Evolutionary conservation across 2,888 invertebrate genomes (phyloP).

Genomic region (Agrochola lychnidis): DNA sequence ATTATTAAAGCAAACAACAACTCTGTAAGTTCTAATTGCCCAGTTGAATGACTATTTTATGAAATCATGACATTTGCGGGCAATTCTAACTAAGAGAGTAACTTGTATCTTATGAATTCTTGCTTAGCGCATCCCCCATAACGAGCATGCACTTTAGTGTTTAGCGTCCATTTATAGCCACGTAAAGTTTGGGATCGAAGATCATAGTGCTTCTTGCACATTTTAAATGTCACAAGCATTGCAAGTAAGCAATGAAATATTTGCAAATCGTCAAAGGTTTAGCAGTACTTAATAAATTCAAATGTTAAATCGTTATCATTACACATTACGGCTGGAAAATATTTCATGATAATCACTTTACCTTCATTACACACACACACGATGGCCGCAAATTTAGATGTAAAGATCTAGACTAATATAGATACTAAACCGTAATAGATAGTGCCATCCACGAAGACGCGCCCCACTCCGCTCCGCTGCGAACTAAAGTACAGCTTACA

Average conservation of each 20-base stretch:
- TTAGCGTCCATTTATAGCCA: background rate
- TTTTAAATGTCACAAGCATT: slow-evolving; percentile 20
- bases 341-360: too few species aligned
- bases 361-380: too few species aligned
- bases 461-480: too few species aligned
- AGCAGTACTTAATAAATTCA: background rate
- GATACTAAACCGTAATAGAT: too few species aligned
- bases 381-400: too few species aligned
- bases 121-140: background rate
- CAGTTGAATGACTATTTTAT: background rate
- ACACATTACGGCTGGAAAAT: background rate
- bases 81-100: background rate
- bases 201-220: slow-evolving; percentile 11
- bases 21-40: background rate
- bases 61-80: background rate
- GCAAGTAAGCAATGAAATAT: background rate
- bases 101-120: background rate
- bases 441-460: too few species aligned
- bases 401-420: too few species aligned
- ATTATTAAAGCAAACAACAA: background rate
- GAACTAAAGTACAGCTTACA: too few species aligned
- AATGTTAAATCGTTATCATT: background rate
- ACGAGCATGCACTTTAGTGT: background rate
- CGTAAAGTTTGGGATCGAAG: slow-evolving; percentile 7
- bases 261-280: slow-evolving; percentile 22